Percentiles rank a stretch among this genome's conserved stretches.
phyloP scores from a whole-genome alignment of 2,888 invertebrate species.

The Parasteatoda lunata region DNA sequence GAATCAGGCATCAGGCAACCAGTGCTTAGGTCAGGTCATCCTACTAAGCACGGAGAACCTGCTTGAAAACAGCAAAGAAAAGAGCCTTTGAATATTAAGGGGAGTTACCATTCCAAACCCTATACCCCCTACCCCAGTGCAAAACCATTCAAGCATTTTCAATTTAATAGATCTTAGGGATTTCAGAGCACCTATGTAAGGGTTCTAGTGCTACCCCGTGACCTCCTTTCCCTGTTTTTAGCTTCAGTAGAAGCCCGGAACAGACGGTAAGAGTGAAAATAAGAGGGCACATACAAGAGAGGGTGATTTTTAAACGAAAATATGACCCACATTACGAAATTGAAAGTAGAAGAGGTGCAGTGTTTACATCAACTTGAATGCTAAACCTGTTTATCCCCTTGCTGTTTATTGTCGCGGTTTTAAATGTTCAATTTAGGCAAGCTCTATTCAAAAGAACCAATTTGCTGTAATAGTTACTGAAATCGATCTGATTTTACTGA shows the following conservation, averaged over 20 bases:
- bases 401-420: slow-evolving; percentile 19
- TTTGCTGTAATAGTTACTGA: slow-evolving; percentile 21
- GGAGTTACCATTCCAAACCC: not conserved
- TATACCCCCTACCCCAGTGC: slow-evolving; percentile 17
- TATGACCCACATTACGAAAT: slow-evolving; percentile 54
- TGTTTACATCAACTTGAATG: slow-evolving; percentile 54
- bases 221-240: slow-evolving; percentile 55
- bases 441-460: slow-evolving; percentile 20
- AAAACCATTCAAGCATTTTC: slow-evolving; percentile 31
- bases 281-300: slow-evolving; percentile 32
- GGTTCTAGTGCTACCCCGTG: slow-evolving; percentile 35
- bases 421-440: slow-evolving; percentile 24
- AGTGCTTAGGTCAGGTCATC: slow-evolving; percentile 58
- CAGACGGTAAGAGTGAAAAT: slow-evolving; percentile 46
- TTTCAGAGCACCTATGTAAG: slow-evolving; percentile 28
- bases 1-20: not conserved
- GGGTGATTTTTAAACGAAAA: slow-evolving; percentile 32
- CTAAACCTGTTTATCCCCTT: slow-evolving; percentile 58
- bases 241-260: not conserved
- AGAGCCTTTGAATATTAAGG: not conserved
- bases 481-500: not conserved
- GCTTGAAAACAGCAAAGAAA: not conserved
- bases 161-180: slow-evolving; percentile 10
- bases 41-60: slow-evolving; percentile 39
- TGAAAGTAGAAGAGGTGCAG: slow-evolving; percentile 59